Evolutionary conservation across 1,140 invertebrate species (phyloP), one percentile per base, ranked within the genome.

Genomic region (Zophobas atratus): DNA sequence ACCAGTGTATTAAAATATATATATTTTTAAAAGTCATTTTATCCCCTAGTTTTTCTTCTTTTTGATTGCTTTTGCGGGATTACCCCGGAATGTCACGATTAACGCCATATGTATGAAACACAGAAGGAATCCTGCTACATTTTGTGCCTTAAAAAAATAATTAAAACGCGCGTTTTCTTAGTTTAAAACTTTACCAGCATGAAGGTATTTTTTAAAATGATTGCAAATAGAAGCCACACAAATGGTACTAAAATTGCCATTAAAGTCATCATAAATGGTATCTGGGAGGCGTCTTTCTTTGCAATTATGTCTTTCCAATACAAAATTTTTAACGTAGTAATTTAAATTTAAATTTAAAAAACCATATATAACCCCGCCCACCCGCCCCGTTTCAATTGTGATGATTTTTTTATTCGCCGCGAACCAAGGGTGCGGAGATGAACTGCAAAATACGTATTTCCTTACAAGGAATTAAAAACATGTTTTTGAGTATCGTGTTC

Each of bases 201-300:
- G 85, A 96, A 95, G 75, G 87, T 82, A 85, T 97, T 94, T 57
- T 91, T 88, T 74, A 96, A 90, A 56, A 95, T 92, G 71, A 94
- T 88, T 5, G 94, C 95, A 85, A 96, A 96, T 0, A 96, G 81
- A 53, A 95, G 86, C 95, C 95, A 97, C 79, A 92, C 89, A 51
- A 90, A 90, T 38, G 92, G 90, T 5, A 96, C 94, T 5, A 96
- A 79, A 39, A 93, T 91, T 78, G 93, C 94, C 81, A 92, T 92
- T 32, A 95, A 87, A 80, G 96, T 96, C 33, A 96, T 89, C 3
- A 94, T 93, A 84, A 96, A 95, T 33, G 95, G 95, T 87, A 97
- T 90, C 53, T 91, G 90, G 70, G 92, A 93, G 0, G 93, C 94
- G 85, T 92, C 94, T 86, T 95, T 91, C 2, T 92, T 94, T 82